Conservation (phyloP, 1,140 invertebrate genomes). For the Calliphora vicina region DNA sequence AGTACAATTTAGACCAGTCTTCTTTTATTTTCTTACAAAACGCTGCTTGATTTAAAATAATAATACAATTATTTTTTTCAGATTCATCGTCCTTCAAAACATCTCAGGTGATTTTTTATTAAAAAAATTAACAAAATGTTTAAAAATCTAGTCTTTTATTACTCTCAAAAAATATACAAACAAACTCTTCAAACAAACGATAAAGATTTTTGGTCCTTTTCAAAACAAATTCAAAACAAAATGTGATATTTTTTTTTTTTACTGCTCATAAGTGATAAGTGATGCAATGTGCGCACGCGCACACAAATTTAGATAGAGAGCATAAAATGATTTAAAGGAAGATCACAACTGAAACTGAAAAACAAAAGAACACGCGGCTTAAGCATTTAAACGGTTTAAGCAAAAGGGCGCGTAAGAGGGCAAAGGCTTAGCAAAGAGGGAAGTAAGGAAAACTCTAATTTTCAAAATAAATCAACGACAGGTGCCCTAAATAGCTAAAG, state of each 20-base stretch:
- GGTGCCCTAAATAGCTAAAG: background rate
- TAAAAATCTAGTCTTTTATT: too few relatives aligned
- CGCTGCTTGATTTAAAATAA: too few relatives aligned
- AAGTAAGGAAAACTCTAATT: background rate
- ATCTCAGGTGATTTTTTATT: too few relatives aligned
- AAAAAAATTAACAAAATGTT: too few relatives aligned
- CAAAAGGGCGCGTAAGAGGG: slow-evolving; percentile 6
- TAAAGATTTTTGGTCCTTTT: too few relatives aligned
- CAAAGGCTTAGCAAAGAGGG: background rate
- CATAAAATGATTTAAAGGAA: background rate
- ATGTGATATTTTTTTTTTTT: background rate
- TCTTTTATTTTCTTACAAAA: too few relatives aligned
- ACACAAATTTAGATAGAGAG: slow-evolving; percentile 47
- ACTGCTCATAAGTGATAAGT: background rate
- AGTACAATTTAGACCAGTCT: too few relatives aligned
- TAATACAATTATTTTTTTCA: too few relatives aligned
- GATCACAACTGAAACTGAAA: background rate
- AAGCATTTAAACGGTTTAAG: background rate
- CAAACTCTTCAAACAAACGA: too few relatives aligned
- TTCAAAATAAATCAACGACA: background rate
- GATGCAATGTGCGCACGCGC: slow-evolving; percentile 44
- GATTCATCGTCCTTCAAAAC: too few relatives aligned
- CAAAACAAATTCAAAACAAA: background rate
- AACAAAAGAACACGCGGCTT: background rate
- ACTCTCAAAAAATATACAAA: too few relatives aligned